Evolutionary conservation across 2,113 vertebrate genomes (phyloP), one percentile per base, ranked within the genome.

Genomic region (Eurystomus gularis): DNA sequence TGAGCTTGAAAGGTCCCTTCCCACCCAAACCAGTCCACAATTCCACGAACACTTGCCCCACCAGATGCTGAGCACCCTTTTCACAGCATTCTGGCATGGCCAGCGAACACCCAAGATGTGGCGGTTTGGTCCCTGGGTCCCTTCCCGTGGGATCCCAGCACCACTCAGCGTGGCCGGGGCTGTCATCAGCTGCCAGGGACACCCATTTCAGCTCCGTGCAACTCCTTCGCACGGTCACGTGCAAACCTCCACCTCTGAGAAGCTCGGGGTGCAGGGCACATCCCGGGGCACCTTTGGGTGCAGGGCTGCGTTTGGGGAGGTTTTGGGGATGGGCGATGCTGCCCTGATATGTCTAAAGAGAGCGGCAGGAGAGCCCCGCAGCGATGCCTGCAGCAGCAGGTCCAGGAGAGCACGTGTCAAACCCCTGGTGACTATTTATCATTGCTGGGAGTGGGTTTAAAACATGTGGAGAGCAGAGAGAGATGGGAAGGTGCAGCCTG

Each of bases 191-290:
- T 58, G 42, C 71, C 2, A 0, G 24, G 21, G 29, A 46, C 8
- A 0, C 57, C 48, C 40, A 1, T 24, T 55, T 17, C 23, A 48
- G n/a, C 75, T 62, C 48, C 39, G 52, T 33, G 11, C 26, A 52
- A 69, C 31, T 3, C 44, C 17, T 58, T 69, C 39, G 28, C 40
- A 46, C 5, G 0, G 48, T 55, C 8, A 0, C 33, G 28, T 29
- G 76, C 10, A 16, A 64, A 48, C 40, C 3, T 0, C 21, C 1
- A 0, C 11, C 85, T 10, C 33, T 0, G 3, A 39, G 28, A 29
- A 57, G 49, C 68, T 57, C 28, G 5, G 40, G 40, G 55, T 44
- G 48, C 28, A 0, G 40, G 48, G 55, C 40, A 33, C 33, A 0
- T 29, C 68, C 44, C 3, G 0, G 51, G 58, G 8, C 29, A 68